A percentile compares a stretch with the other conserved stretches of the same genome.
These are phyloP conservation scores for Melinaea menophilus DNA, from an alignment of 2,888 invertebrate genomes.

Conservation along the genomic window DNA sequence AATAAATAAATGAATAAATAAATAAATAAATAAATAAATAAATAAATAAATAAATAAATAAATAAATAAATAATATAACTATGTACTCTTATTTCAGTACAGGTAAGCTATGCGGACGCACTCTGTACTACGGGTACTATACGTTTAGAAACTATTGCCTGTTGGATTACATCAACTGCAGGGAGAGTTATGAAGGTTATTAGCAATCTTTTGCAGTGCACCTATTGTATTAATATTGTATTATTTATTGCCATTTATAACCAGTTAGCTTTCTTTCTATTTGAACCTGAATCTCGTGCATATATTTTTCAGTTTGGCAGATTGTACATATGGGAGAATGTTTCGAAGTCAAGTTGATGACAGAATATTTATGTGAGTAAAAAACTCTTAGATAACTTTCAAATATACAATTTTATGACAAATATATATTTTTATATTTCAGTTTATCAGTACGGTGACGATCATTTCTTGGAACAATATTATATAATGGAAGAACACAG, in stretches of 20 bases:
- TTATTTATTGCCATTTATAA: background rate
- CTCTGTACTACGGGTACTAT: slow-evolving; percentile 35
- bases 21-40: too few relatives aligned
- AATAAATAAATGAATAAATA: too few relatives aligned
- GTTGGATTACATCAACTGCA: slow-evolving; percentile 49
- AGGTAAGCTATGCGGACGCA: slow-evolving; percentile 42
- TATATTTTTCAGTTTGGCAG: slow-evolving; percentile 43
- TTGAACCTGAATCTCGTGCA: background rate
- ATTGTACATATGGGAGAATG: slow-evolving; percentile 44
- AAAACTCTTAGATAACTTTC: background rate
- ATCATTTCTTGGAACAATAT: slow-evolving; percentile 40
- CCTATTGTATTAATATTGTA: background rate
- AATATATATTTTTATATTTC: slow-evolving; percentile 27
- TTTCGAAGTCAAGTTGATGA: slow-evolving; percentile 28
- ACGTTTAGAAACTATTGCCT: slow-evolving; percentile 45
- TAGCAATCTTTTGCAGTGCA: slow-evolving; percentile 2
- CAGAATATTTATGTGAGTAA: slow-evolving; percentile 41
- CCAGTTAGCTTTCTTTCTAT: background rate
- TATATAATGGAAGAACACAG: slow-evolving; percentile 37
- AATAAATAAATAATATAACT: too few relatives aligned
- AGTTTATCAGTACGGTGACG: slow-evolving; percentile 43
- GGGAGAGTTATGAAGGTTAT: slow-evolving; percentile 43
- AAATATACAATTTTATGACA: background rate
- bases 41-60: too few relatives aligned
- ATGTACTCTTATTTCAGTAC: slow-evolving; percentile 35